phyloP scores from a whole-genome alignment of 2,113 vertebrate genomes.

The Lonchura striata region DNA sequence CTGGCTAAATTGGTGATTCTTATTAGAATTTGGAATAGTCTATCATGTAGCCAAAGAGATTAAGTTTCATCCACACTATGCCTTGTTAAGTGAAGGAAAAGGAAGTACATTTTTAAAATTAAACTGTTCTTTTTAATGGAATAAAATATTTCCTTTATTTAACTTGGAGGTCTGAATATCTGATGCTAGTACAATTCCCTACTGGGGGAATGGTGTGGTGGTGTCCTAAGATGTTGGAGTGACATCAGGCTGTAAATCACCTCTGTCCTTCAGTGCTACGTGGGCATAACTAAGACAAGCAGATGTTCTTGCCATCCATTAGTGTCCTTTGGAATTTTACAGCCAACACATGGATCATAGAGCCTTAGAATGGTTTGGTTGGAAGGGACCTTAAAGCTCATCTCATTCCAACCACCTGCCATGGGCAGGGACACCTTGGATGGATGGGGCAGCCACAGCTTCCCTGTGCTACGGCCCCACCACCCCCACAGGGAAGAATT shows the following conservation, averaged over 20 bases:
- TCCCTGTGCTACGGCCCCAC: fast-evolving
- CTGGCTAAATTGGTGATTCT: background rate
- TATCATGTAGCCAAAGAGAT: background rate
- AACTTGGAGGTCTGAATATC: background rate
- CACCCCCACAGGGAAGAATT: background rate
- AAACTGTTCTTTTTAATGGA: background rate
- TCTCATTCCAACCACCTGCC: background rate
- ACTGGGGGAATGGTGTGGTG: background rate
- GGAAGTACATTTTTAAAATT: background rate
- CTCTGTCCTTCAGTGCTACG: background rate
- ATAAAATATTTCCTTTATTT: constrained; percentile 12
- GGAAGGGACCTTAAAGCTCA: background rate
- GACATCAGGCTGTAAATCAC: background rate
- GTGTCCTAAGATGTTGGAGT: background rate
- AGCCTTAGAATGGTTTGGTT: background rate
- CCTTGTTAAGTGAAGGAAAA: background rate
- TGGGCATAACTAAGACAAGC: background rate
- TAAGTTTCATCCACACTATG: background rate
- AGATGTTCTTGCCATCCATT: background rate
- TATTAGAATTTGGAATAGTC: background rate
- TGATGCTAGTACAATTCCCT: background rate
- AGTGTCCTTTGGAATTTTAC: background rate
- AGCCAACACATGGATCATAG: fast-evolving
- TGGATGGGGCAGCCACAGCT: background rate
- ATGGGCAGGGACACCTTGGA: background rate